Evolutionary conservation across 2,113 vertebrate species (phyloP), one percentile per base, ranked within the genome.

Genomic region (Alligator mississippiensis): DNA sequence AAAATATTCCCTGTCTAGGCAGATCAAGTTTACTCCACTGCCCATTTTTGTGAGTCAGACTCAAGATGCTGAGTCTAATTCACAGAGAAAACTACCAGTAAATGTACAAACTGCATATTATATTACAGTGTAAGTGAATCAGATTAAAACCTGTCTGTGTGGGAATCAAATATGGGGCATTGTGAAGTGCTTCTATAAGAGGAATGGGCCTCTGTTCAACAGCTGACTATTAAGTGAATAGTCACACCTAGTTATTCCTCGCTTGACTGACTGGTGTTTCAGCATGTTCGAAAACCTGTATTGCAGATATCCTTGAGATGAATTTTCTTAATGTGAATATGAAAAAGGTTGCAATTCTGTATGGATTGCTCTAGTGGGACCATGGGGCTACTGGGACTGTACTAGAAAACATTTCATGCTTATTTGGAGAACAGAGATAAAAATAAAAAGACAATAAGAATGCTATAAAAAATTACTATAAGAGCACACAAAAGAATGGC

Each of bases 11-110:
- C 30, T 93, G 83, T 94, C 75, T 28, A 59, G 72, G 66, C 30
- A 85, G 80, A 87, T 72, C 58, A 75, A 34, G 47, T 96, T 93
- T 84, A 92, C 93, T 84, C 57, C 57, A 57, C 59, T 54, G 79
- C 77, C 80, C 24, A 2, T 64, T 38, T 47, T 9, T 59, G 47
- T 77, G 88, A 75, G 38, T 92, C 6, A 27, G 58, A 59, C 59
- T 82, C 76, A 93, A 28, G 87, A 72, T 59, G 61, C 70, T 59
- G 47, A 94, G 34, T 47, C 77, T 93, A 80, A 85, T 72, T 83
- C 81, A 34, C 27, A 80, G 59, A 93, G 80, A 87, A 85, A 84
- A 64, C 9, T 76, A 66, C 30, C 82, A 64, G 47, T 62, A 62
- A 76, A 84, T n/a, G 55, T 66, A 64, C 27, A 61, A 72, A 28